Evolutionary conservation across 23 tunicate species (phyloP).

Genomic region (Diplosoma virens): DNA sequence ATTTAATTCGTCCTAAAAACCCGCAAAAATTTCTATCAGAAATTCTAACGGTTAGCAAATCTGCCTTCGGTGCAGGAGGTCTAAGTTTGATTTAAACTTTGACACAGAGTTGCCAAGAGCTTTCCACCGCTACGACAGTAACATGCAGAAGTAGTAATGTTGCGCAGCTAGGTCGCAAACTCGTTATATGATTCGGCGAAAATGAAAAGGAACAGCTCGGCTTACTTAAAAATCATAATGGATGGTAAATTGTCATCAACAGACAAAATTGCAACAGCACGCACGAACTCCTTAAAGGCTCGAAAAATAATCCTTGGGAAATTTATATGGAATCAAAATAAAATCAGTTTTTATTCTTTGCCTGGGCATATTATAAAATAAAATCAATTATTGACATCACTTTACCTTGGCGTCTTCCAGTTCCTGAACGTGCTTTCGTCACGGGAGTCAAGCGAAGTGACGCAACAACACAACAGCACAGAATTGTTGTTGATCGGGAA

Average conservation of each 20-base stretch:
- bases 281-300: no score
- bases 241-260: no score
- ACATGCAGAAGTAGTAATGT: background rate
- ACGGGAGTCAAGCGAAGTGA: conserved; percentile 92
- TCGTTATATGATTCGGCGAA: background rate
- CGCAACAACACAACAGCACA: conserved; percentile 54
- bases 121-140: background rate
- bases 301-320: no score
- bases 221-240: no score
- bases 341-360: no score
- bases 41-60: no score
- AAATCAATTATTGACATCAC: background rate
- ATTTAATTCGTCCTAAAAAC: conserved; percentile 35
- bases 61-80: background rate
- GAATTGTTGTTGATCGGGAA: background rate
- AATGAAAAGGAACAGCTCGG: no score
- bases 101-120: background rate
- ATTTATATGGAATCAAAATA: no score
- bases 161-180: background rate
- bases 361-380: no score
- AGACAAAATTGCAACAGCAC: no score
- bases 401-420: conserved; percentile 37
- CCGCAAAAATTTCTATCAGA: background rate
- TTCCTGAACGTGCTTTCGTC: conserved; percentile 74
- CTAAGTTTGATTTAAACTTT: background rate